Base-by-base conservation (phyloP, 2,113 vertebrate genomes). In the Chloroceryle aenea region DNA sequence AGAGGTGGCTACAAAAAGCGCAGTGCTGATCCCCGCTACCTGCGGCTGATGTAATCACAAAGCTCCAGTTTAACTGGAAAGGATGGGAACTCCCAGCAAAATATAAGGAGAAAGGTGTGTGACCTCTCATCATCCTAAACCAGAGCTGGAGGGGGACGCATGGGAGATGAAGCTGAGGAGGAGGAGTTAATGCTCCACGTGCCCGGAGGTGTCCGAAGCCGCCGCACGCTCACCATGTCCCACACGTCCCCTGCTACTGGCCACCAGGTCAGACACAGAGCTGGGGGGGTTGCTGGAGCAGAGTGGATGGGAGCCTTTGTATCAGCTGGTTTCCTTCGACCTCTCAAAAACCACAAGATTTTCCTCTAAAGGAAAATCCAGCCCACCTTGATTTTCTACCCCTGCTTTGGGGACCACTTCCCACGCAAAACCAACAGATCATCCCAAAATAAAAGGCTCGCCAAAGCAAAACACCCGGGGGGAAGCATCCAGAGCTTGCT, bases 181-280 rank as follows among this genome's bases (percentile, higher is more conserved):
- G 29, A 89, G 85, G 72, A 90, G 94, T 76, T 96, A 53, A 67
- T 7, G 7, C 93, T 76, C 71, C 30, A 12, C 2, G 8, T 0
- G 2, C 26, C 40, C 9, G 4, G 43, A 68, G 22, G 8, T 14
- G 34, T 43, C 2, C 0, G 0, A 43, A 69, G 72, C 12, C 63
- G 43, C 48, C 0, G 1, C 1, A 6, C 3, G 11, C 32, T 29
- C 0, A 0, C 32, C 11, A n/a, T 10, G 27, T 32, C 34, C 48
- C 34, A 9, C 5, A 0, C 1, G 0, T 1, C 19, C 34, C 68
- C 55, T 1, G 7, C 21, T 38, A 15, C 26, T 5, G 2, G 71
- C 21, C 1, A 4, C 1, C 21, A 45, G 62, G 50, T 17, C 53
- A 13, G 50, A 61, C 20, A 36, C 32, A 27, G 47, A 26, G n/a